Percentiles rank a stretch among this genome's conserved stretches.
phyloP scores from a whole-genome alignment of 2,888 invertebrate genomes.

The Rhyacophila evoluta region DNA sequence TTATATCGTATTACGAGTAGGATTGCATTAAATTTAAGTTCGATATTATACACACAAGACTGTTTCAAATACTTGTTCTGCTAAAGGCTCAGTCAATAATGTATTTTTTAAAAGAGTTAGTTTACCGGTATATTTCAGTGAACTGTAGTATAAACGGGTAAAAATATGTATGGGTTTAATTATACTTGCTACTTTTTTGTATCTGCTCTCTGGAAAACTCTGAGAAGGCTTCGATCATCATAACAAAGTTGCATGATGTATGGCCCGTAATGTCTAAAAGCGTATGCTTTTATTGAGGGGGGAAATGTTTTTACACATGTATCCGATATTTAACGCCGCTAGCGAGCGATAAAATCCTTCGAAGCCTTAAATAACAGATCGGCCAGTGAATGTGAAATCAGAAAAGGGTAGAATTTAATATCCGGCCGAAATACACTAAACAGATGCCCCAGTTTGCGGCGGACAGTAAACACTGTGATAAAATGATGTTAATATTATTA shows the following conservation, averaged over 20 bases:
- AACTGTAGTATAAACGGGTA: too few species aligned
- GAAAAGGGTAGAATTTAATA: conserved; percentile 24
- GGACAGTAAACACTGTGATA: conserved; percentile 14
- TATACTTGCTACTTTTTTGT: too few species aligned
- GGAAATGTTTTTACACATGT: conserved; percentile 13
- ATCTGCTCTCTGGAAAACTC: too few species aligned
- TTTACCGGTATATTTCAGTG: too few species aligned
- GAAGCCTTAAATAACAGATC: conserved; percentile 15
- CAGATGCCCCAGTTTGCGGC: neutral
- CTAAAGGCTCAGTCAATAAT: too few species aligned
- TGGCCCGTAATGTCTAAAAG: neutral
- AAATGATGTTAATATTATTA: neutral
- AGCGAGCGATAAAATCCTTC: conserved; percentile 19
- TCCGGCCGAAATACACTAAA: conserved; percentile 3
- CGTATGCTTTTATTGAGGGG: neutral
- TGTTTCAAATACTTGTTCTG: too few species aligned
- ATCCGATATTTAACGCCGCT: conserved; percentile 22
- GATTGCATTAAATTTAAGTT: too few species aligned
- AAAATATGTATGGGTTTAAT: too few species aligned
- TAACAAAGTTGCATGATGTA: conserved; percentile 1
- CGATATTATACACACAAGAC: too few species aligned
- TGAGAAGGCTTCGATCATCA: neutral
- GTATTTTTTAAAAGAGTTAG: too few species aligned
- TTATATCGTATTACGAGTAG: too few species aligned
- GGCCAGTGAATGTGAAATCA: conserved; percentile 22